A percentile compares a stretch with the other conserved stretches of the same genome.
These are phyloP conservation scores for Euglossa dilemma DNA, from an alignment of 1,140 invertebrate genomes.

Conservation along the genomic window DNA sequence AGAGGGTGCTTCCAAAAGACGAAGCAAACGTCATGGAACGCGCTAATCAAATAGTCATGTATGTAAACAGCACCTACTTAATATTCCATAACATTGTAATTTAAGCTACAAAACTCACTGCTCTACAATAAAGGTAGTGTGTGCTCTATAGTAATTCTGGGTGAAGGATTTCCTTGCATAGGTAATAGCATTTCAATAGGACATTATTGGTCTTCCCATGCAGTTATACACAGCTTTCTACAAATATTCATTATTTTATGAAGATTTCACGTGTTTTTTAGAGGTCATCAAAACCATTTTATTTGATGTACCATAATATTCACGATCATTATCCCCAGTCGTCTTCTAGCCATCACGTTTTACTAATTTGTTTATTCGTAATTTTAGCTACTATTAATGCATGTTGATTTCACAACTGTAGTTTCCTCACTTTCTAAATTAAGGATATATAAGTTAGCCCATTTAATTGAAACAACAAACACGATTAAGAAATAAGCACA, in stretches of 20 bases:
- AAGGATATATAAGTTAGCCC: constrained; percentile 20
- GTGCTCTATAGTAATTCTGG: constrained; percentile 60
- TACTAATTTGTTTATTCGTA: constrained; percentile 22
- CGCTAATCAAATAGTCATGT: constrained; percentile 93
- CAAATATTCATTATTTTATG: constrained; percentile 31
- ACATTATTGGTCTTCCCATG: constrained; percentile 60
- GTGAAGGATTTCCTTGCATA: constrained; percentile 67
- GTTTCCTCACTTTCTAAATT: constrained; percentile 1
- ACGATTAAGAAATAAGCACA: neutral
- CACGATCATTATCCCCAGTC: constrained; percentile 34
- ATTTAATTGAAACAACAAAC: neutral
- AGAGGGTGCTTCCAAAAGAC: constrained; percentile 85
- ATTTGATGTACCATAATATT: constrained; percentile 38
- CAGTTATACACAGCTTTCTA: constrained; percentile 57
- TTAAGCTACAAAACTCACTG: constrained; percentile 59
- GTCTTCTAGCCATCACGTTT: constrained; percentile 6
- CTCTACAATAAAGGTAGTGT: constrained; percentile 58
- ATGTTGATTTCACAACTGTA: constrained; percentile 52
- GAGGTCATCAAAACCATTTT: constrained; percentile 15
- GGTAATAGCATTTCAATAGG: constrained; percentile 65
- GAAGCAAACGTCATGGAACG: constrained; percentile 90
- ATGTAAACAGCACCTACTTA: constrained; percentile 82
- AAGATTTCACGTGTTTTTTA: neutral
- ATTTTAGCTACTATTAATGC: constrained; percentile 49
- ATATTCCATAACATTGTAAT: constrained; percentile 64